Base-by-base conservation (phyloP, 2,888 invertebrate genomes). In the Nebria brevicollis region DNA sequence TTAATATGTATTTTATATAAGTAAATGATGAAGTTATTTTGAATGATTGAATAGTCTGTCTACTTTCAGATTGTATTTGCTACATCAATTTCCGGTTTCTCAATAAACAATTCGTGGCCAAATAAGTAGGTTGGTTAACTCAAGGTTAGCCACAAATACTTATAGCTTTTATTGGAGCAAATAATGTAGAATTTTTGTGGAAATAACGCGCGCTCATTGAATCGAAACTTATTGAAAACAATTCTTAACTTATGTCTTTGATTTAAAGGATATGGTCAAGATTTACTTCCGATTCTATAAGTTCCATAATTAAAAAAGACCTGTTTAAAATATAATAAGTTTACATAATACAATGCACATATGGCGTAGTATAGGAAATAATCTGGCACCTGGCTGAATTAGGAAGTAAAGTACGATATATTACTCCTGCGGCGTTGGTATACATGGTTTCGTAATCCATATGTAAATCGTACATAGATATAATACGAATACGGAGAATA, bases 401-500 rank as follows among this genome's bases (percentile, higher is more conserved):
- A 64, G 75, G 75, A 75, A 75, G 75, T 75, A 34, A 6, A 73
- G 26, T 75, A 54, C 20, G 20, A 20, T 20, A 20, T 75, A 25
- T 11, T 65, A 13, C 54, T 26, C 75, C 65, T 26, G 11, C 13
- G 65, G 65, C 75, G 15, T 13, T 3, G 4, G 65, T 75, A 20
- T 66, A 75, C 64, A 26, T 64, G 66, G 65, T 75, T 75, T 65
- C 75, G 66, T 66, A 75, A 75, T 64, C 66, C 64, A 7, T 75
- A 75, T 75, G 75, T 75, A 75, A 75, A 75, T 75, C 66, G 25
- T 75, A 25, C 34, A 75, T 75, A 75, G 34, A 26, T 64, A 10
- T 41, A 65, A 75, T 66, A 66, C 64, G 66, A 75, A 66, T 34
- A 75, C 65, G 13, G 13, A 66, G 7, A 75, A 25, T 25, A 70